These are phyloP conservation scores for Hexactinellida sp. DNA, from an alignment of 37 sponge, comb jelly and placozoan genomes.

Conservation along the genomic window DNA sequence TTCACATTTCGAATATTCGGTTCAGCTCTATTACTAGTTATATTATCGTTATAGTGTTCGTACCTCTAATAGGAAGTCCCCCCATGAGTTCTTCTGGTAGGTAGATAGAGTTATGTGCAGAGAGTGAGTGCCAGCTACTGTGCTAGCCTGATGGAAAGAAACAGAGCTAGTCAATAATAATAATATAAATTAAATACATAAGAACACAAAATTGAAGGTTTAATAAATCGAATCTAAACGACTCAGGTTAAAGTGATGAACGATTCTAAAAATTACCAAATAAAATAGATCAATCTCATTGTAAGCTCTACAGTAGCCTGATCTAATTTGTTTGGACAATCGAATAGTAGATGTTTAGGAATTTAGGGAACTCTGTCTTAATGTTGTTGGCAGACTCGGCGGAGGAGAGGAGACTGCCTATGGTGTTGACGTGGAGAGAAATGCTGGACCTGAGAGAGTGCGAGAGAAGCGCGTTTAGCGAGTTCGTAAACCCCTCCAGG, in stretches of 20 bases:
- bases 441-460: neutral
- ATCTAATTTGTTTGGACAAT: neutral
- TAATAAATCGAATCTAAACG: too few species aligned
- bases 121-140: slow-evolving; percentile 66
- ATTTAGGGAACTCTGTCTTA: neutral
- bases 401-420: neutral
- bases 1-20: too few species aligned
- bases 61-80: slow-evolving; percentile 67
- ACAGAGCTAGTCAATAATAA: too few species aligned
- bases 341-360: neutral
- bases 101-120: slow-evolving; percentile 86
- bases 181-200: neutral
- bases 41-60: too few species aligned
- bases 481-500: neutral
- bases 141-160: slow-evolving; percentile 39
- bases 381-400: neutral
- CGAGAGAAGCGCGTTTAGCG: neutral
- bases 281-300: too few species aligned
- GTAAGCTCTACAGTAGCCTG: too few species aligned
- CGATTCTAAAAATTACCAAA: too few species aligned
- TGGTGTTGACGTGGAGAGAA: neutral
- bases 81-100: slow-evolving; percentile 84
- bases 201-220: neutral
- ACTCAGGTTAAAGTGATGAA: too few species aligned
- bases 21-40: too few species aligned